These are phyloP conservation scores for Hydrolagus affinis DNA, from an alignment of 2,113 vertebrate genomes.

Conservation along the genomic window DNA sequence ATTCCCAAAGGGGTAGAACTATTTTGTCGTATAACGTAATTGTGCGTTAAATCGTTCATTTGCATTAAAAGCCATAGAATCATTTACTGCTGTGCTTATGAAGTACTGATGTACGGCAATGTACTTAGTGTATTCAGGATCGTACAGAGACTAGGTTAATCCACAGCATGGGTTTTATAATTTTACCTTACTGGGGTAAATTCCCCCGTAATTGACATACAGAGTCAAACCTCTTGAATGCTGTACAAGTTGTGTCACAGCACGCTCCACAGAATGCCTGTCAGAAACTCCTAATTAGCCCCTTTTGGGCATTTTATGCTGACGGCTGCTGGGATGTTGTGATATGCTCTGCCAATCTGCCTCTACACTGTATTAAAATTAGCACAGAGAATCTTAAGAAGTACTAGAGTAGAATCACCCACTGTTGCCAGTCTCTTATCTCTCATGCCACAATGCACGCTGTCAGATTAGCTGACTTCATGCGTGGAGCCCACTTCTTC, in stretches of 20 bases:
- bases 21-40: neutral
- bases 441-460: neutral
- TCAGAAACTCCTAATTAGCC: slow-evolving; percentile 16
- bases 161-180: neutral
- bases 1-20: too few species aligned
- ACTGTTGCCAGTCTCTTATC: slow-evolving; percentile 11
- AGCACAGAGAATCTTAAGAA: neutral
- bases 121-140: neutral
- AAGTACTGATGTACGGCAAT: neutral
- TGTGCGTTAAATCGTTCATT: neutral
- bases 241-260: neutral
- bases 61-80: neutral
- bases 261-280: neutral
- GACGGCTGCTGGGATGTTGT: slow-evolving; percentile 19
- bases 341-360: slow-evolving; percentile 23
- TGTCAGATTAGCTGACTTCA: slow-evolving; percentile 14
- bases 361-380: slow-evolving; percentile 17
- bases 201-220: neutral
- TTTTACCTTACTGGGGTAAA: neutral
- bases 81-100: neutral
- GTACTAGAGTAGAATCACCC: neutral
- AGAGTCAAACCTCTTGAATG: slow-evolving; percentile 5
- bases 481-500: neutral
- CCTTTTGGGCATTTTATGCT: slow-evolving; percentile 26
- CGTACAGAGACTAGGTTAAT: neutral